phyloP scores from a whole-genome alignment of 2,113 vertebrate genomes.

The Sorex fumeus region DNA sequence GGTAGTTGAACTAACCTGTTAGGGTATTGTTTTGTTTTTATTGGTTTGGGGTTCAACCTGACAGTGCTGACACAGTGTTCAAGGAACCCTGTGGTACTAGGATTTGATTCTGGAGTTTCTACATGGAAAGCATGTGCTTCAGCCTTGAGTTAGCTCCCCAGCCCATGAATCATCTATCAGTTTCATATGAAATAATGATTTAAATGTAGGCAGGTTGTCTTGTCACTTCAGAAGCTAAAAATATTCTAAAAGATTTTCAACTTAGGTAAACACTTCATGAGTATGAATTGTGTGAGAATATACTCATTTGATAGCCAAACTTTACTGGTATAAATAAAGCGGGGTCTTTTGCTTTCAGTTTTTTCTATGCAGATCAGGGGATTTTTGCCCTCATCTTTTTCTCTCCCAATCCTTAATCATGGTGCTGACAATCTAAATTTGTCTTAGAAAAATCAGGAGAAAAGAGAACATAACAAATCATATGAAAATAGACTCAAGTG shows the following conservation, averaged over 20 bases:
- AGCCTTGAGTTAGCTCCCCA: too few relatives aligned
- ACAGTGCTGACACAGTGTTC: too few relatives aligned
- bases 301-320: not conserved
- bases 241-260: constrained; percentile 53
- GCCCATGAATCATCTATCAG: not conserved
- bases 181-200: constrained; percentile 52
- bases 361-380: not conserved
- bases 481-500: not conserved
- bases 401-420: not conserved
- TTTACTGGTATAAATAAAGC: constrained; percentile 14
- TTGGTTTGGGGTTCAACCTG: too few relatives aligned
- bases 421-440: constrained; percentile 22
- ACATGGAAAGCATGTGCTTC: too few relatives aligned
- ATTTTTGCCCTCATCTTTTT: constrained; percentile 41
- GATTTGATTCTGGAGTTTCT: too few relatives aligned
- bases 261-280: not conserved
- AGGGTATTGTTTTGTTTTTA: not conserved
- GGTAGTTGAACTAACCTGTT: constrained; percentile 44
- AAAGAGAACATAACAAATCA: not conserved
- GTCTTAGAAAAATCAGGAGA: constrained; percentile 52
- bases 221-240: constrained; percentile 65
- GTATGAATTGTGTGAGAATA: not conserved
- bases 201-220: constrained; percentile 30
- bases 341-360: constrained; percentile 43
- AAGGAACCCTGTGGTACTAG: too few relatives aligned